These are phyloP conservation scores for Nerophis ophidion DNA, from an alignment of 2,113 vertebrate genomes.

Conservation along the genomic window DNA sequence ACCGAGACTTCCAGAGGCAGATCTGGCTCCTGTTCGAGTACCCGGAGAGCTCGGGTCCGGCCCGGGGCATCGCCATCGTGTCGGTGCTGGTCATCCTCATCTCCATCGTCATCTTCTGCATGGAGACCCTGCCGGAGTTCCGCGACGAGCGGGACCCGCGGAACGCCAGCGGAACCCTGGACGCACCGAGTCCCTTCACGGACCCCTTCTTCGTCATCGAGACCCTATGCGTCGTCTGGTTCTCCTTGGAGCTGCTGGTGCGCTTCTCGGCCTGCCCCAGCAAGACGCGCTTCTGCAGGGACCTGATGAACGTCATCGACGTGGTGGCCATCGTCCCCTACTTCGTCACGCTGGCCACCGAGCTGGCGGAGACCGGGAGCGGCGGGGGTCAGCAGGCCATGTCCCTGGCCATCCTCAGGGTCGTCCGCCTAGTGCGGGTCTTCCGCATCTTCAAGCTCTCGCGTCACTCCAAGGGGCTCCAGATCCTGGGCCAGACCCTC, in stretches of 20 bases:
- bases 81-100: constrained; percentile 95
- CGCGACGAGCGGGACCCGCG: constrained; percentile 79
- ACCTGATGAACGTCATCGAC: constrained; percentile 99
- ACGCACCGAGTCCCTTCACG: constrained; percentile 70
- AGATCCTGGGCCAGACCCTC: constrained; percentile 94
- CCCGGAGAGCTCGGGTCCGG: constrained; percentile 92
- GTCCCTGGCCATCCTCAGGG: constrained; percentile 93
- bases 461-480: constrained; percentile 92
- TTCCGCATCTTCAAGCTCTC: constrained; percentile 98
- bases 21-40: constrained; percentile 98
- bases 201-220: constrained; percentile 98
- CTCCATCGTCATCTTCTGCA: constrained; percentile 96
- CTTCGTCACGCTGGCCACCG: constrained; percentile 95
- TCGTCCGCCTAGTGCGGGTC: constrained; percentile 92
- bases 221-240: constrained; percentile 98
- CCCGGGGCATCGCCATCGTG: constrained; percentile 93
- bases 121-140: constrained; percentile 96
- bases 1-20: constrained; percentile 90
- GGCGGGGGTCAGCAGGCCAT: constrained; percentile 94
- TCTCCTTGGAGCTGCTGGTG: constrained; percentile 94
- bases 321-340: constrained; percentile 97
- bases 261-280: constrained; percentile 94
- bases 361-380: constrained; percentile 86
- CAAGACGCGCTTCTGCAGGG: constrained; percentile 92
- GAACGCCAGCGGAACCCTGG: constrained; percentile 65